phyloP scores from a whole-genome alignment of 2,797 vertebrate species.

The Gallirallus australis region DNA sequence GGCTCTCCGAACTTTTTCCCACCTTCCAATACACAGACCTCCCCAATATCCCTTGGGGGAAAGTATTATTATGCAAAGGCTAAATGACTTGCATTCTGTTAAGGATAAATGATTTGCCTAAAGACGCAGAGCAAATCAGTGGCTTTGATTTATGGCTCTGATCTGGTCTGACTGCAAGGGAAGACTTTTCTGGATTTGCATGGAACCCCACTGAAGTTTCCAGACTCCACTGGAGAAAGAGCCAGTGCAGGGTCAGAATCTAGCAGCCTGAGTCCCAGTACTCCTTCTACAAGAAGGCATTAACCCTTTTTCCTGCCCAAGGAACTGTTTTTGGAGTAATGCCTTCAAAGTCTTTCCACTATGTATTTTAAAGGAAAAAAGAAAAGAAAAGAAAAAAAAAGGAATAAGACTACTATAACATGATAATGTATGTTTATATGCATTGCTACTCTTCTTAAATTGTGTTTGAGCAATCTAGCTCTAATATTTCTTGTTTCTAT shows the following conservation, averaged over 20 bases:
- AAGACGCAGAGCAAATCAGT: constrained; percentile 44
- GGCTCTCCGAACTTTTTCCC: neutral
- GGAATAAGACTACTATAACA: constrained; percentile 23
- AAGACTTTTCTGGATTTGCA: neutral
- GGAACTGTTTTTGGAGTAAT: neutral
- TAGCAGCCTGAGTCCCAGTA: neutral
- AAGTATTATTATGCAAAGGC: constrained; percentile 25
- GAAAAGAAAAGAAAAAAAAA: neutral
- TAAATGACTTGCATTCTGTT: constrained; percentile 21
- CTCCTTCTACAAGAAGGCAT: neutral
- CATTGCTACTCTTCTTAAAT: constrained; percentile 43
- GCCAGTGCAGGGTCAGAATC: rapidly evolving
- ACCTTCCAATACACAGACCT: neutral
- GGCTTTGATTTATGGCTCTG: constrained; percentile 53
- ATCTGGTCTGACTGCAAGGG: neutral
- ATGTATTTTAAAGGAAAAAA: neutral
- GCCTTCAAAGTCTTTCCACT: neutral
- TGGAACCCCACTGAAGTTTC: neutral
- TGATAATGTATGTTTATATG: constrained; percentile 49
- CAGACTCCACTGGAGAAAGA: neutral
- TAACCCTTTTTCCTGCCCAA: neutral
- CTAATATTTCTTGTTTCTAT: constrained; percentile 62
- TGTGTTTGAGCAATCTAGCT: constrained; percentile 64
- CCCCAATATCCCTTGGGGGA: neutral
- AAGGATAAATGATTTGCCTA: constrained; percentile 56